Evolutionary conservation across 2,113 vertebrate species (phyloP), one percentile per base, ranked within the genome.

Genomic region (Brienomyrus brachyistius): DNA sequence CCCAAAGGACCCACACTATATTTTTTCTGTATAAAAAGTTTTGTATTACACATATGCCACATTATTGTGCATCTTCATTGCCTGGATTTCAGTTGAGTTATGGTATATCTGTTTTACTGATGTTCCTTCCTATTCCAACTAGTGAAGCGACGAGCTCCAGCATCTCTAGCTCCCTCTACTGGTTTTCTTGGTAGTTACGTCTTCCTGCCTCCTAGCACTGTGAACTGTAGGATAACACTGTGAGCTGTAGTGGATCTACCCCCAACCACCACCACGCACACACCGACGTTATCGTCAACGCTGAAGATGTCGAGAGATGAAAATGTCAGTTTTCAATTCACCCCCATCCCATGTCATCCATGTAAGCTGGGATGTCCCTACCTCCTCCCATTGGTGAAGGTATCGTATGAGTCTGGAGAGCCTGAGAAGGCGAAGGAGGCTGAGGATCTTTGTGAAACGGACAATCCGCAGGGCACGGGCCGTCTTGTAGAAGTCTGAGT

Each of bases 341-440:
- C 35, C 82, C 80, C 45, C 19, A n/a, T 84, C 23, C 82, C 82
- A 47, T 27, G 82, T 83, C 40, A 31, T 83, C 40, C 23, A 17
- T 17, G 10, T 35, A 47, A 54, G 43, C 74, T 7, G 11, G 50
- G 11, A 15, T 17, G 5, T 54, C 23, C 97, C 95, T 95, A 99
- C 98, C 98, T 99, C 98, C 93, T 99, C 98, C 98, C 98, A 99
- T 93, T 99, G 98, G 91, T 99, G 98, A 91, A 99, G 99, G 87
- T 99, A 99, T 88, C 98, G 97, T 88, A 99, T 99, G 93, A 99
- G 98, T 59, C 98, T 96, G 0, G 98, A 99, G 82, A 99, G 97
- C 10, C 98, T 96, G 88, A 99, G 94, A 35, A 99, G 96, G 4
- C 98, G 96, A 91, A 99, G 95, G 27, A 99, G 96, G 92, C 98